A percentile compares a stretch with the other conserved stretches of the same genome.
phyloP scores from a whole-genome alignment of 2,888 invertebrate species.

The Hemaris fuciformis region DNA sequence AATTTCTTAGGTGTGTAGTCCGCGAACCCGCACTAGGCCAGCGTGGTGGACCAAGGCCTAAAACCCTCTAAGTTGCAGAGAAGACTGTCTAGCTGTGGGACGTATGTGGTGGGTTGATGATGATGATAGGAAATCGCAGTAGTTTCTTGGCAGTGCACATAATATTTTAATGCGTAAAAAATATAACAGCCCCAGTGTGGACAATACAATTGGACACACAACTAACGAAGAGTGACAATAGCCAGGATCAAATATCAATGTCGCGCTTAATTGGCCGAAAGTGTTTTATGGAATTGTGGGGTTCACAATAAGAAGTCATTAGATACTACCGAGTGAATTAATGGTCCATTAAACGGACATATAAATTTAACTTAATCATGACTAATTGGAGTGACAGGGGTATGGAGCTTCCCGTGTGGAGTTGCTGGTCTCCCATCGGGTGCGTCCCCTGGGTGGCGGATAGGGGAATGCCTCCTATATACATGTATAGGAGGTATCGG shows the following conservation, averaged over 20 bases:
- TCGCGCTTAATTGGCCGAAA: conserved; percentile 62
- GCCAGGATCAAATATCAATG: conserved; percentile 55
- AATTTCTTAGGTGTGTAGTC: no score
- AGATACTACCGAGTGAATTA: conserved; percentile 64
- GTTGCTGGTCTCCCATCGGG: no score
- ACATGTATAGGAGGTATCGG: no score
- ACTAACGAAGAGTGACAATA: conserved; percentile 44
- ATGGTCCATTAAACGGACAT: conserved; percentile 73
- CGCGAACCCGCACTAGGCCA: no score
- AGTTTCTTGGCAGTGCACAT: no score
- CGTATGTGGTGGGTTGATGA: no score
- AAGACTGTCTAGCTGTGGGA: no score
- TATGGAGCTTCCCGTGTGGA: conserved; percentile 43
- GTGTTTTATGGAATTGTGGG: conserved; percentile 67
- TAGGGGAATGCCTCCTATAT: no score
- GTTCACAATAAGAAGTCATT: conserved; percentile 66
- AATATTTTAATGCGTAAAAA: neutral
- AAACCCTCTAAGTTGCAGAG: no score
- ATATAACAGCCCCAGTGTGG: conserved; percentile 11
- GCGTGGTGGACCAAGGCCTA: no score
- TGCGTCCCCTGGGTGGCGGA: no score
- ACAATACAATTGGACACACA: conserved; percentile 25
- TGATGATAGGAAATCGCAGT: no score
- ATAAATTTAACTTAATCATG: conserved; percentile 79
- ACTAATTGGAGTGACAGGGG: conserved; percentile 71